phyloP scores from a whole-genome alignment of 2,113 vertebrate genomes.

The Melierax canorus region DNA sequence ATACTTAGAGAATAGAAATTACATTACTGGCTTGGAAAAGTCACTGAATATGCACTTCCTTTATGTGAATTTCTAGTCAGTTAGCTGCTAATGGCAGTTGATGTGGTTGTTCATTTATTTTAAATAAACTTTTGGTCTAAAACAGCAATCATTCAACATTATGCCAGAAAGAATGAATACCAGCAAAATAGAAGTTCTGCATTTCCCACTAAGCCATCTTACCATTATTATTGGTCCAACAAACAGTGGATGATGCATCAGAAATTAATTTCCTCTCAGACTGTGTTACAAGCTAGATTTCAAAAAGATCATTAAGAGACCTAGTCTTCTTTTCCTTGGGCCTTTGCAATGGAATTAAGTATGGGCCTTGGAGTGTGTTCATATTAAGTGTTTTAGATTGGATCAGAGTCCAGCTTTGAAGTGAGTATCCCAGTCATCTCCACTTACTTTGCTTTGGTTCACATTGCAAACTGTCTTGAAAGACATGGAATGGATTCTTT shows the following conservation, averaged over 20 bases:
- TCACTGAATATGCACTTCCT: neutral
- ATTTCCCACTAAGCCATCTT: neutral
- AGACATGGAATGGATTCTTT: neutral
- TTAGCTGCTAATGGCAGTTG: neutral
- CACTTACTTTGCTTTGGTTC: neutral
- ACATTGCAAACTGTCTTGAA: neutral
- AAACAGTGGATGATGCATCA: neutral
- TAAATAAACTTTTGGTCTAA: neutral
- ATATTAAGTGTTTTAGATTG: neutral
- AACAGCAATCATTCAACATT: neutral
- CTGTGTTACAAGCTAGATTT: neutral
- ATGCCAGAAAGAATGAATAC: neutral
- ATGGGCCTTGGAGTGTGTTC: neutral
- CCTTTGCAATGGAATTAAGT: neutral
- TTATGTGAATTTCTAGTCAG: neutral
- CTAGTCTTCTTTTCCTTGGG: neutral
- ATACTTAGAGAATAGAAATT: neutral
- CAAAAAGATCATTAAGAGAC: neutral
- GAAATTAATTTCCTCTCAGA: neutral
- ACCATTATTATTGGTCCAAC: neutral
- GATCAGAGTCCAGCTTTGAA: neutral
- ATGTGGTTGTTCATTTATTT: neutral
- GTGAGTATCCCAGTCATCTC: neutral
- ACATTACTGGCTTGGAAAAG: neutral
- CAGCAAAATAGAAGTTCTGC: neutral